Evolutionary conservation across 1,140 invertebrate species (phyloP).

Genomic region (Aphelinus certus): DNA sequence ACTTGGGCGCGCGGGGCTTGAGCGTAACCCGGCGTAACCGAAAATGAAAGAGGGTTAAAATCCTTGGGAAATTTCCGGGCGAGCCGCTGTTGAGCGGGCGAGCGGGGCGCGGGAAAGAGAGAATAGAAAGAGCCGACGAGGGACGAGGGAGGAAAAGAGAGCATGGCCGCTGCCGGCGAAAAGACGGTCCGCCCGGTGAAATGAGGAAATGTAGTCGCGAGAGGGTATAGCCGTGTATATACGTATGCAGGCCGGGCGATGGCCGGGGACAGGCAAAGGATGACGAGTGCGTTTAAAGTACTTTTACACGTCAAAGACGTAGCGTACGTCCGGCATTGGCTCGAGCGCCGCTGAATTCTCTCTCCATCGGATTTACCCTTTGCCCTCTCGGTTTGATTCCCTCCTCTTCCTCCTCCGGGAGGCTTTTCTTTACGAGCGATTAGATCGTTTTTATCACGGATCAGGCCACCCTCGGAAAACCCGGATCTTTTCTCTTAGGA

Average conservation of each 20-base stretch:
- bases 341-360: slow-evolving; percentile 4
- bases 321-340: too few relatives aligned
- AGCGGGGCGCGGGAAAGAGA: background rate
- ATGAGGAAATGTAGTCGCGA: too few relatives aligned
- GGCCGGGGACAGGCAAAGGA: background rate
- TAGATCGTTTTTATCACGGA: slow-evolving; percentile 32
- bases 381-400: background rate
- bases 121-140: background rate
- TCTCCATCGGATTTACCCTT: slow-evolving; percentile 13
- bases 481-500: slow-evolving; percentile 6
- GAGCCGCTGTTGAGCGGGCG: too few relatives aligned
- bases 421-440: slow-evolving; percentile 28
- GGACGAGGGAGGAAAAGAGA: too few relatives aligned
- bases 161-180: too few relatives aligned
- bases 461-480: background rate
- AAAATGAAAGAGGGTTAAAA: too few relatives aligned
- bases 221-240: background rate
- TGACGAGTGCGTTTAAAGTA: background rate
- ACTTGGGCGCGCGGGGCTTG: background rate
- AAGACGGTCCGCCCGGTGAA: too few relatives aligned
- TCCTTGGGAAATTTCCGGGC: too few relatives aligned
- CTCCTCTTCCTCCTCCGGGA: background rate
- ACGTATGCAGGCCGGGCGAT: background rate
- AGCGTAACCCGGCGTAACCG: too few relatives aligned
- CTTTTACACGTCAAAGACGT: slow-evolving; percentile 24